phyloP scores from a whole-genome alignment of 2,888 invertebrate species.

The Heliconius charithonia region DNA sequence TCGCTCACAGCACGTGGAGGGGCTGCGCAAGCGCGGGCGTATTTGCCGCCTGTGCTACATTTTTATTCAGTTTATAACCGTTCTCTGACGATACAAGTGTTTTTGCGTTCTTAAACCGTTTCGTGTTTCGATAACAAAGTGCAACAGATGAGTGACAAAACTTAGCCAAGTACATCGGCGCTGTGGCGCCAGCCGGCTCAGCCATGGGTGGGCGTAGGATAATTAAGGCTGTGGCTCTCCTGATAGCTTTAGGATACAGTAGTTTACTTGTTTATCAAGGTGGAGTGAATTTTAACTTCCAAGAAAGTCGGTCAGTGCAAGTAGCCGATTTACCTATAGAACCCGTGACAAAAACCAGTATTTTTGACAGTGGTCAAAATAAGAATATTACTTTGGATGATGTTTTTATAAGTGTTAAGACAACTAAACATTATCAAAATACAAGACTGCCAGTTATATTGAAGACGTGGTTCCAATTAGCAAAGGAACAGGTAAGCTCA shows the following conservation, averaged over 20 bases:
- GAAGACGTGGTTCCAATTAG: conserved; percentile 97
- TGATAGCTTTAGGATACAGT: conserved; percentile 84
- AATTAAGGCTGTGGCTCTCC: conserved; percentile 79
- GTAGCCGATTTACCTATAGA: conserved; percentile 76
- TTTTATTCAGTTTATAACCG: conserved; percentile 83
- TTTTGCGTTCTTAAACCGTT: conserved; percentile 61
- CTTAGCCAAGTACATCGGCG: conserved; percentile 67
- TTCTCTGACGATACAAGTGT: conserved; percentile 62
- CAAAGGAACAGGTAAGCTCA: conserved; percentile 92
- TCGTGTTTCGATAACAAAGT: conserved; percentile 71
- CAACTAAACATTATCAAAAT: conserved; percentile 93
- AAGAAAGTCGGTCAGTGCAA: conserved; percentile 78
- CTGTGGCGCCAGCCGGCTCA: conserved; percentile 70
- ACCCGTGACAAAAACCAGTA: conserved; percentile 78
- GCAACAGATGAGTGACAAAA: conserved; percentile 79
- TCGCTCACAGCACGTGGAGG: conserved; percentile 76
- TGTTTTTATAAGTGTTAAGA: conserved; percentile 97
- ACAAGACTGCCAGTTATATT: conserved; percentile 93
- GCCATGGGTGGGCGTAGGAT: conserved; percentile 77
- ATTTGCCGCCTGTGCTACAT: conserved; percentile 81
- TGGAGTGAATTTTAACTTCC: conserved; percentile 77
- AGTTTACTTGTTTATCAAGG: conserved; percentile 86
- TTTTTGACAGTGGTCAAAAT: conserved; percentile 68
- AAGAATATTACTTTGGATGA: conserved; percentile 90
- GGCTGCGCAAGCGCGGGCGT: conserved; percentile 75